These are phyloP conservation scores for Cephus cinctus DNA, from an alignment of 1,140 invertebrate genomes.

Conservation along the genomic window DNA sequence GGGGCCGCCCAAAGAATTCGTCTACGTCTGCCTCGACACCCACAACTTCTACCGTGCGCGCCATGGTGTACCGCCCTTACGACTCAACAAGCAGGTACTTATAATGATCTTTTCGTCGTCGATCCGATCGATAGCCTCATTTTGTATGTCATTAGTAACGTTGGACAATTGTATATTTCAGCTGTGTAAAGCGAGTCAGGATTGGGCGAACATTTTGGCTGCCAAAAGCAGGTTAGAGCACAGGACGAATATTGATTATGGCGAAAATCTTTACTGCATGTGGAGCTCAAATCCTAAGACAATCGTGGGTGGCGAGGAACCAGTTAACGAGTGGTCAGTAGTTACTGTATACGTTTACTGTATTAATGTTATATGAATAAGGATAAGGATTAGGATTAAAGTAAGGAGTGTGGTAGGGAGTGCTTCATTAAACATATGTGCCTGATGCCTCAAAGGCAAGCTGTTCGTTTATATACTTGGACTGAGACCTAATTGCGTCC, in stretches of 20 bases:
- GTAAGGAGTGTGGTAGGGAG: too few relatives aligned
- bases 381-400: too few relatives aligned
- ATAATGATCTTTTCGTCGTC: slow-evolving; percentile 11
- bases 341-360: too few relatives aligned
- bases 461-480: too few relatives aligned
- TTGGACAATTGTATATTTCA: slow-evolving; percentile 27
- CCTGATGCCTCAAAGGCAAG: too few relatives aligned
- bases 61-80: slow-evolving; percentile 69
- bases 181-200: slow-evolving; percentile 72
- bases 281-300: slow-evolving; percentile 73
- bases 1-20: slow-evolving; percentile 50
- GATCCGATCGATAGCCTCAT: slow-evolving; percentile 3
- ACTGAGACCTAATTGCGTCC: too few relatives aligned
- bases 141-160: neutral
- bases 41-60: slow-evolving; percentile 75
- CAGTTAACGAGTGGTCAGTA: slow-evolving; percentile 72
- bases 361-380: too few relatives aligned
- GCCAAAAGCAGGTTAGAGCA: slow-evolving; percentile 70
- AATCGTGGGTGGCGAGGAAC: slow-evolving; percentile 65
- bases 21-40: slow-evolving; percentile 65
- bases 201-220: slow-evolving; percentile 79
- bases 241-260: slow-evolving; percentile 72
- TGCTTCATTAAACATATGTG: too few relatives aligned
- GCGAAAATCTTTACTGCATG: slow-evolving; percentile 79
- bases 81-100: slow-evolving; percentile 68